phyloP scores from a whole-genome alignment of 2,888 invertebrate species.

The Allacma fusca region DNA sequence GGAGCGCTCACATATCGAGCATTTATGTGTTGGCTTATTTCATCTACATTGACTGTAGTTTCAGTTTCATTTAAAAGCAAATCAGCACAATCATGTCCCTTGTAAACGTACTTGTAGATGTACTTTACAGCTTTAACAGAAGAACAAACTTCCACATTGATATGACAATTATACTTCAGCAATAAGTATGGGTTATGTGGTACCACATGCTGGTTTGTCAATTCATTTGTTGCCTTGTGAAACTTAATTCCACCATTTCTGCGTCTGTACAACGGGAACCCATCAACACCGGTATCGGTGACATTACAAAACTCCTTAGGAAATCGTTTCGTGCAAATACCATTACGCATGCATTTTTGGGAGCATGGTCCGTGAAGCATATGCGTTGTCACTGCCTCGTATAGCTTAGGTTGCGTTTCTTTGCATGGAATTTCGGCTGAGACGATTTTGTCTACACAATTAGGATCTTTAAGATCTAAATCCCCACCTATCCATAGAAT shows the following conservation, averaged over 20 bases:
- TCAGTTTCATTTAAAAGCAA: too few species aligned
- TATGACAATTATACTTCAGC: constrained; percentile 63
- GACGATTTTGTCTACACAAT: constrained; percentile 54
- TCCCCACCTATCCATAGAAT: neutral
- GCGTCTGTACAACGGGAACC: constrained; percentile 61
- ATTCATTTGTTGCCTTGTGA: neutral
- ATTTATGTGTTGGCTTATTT: too few species aligned
- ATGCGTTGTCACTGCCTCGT: constrained; percentile 45
- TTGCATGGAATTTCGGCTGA: constrained; percentile 59
- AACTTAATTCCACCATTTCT: neutral
- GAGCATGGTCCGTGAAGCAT: constrained; percentile 61
- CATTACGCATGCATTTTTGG: constrained; percentile 54
- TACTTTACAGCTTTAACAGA: constrained; percentile 57
- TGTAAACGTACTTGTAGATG: constrained; percentile 60
- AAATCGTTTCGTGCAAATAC: constrained; percentile 57
- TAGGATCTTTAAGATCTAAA: neutral
- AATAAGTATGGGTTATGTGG: constrained; percentile 63
- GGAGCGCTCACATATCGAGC: too few species aligned
- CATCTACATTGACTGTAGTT: too few species aligned
- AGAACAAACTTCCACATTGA: constrained; percentile 63
- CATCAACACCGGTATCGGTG: constrained; percentile 62
- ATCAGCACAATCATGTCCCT: constrained; percentile 54
- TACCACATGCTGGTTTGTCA: constrained; percentile 52
- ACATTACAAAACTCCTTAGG: constrained; percentile 60
- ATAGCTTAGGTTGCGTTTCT: constrained; percentile 45